phyloP scores from a whole-genome alignment of 2,113 vertebrate genomes.

The Ranitomeya imitator region DNA sequence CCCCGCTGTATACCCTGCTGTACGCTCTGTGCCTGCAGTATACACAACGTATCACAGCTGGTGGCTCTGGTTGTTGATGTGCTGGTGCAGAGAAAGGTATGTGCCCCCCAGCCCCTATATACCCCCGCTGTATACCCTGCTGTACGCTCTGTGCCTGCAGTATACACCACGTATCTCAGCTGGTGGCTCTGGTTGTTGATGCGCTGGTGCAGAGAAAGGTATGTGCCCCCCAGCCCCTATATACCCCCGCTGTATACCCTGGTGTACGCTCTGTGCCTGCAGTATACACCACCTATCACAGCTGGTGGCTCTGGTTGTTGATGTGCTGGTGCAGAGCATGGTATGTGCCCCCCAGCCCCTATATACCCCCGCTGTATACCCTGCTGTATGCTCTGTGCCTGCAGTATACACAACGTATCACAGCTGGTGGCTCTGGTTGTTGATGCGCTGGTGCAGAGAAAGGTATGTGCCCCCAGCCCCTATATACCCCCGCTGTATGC shows the following conservation, averaged over 20 bases:
- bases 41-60: neutral
- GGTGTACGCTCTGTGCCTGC: neutral
- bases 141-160: neutral
- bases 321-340: slow-evolving; percentile 83
- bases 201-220: slow-evolving; percentile 87
- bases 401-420: neutral
- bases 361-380: neutral
- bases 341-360: slow-evolving; percentile 63
- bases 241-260: neutral
- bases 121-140: neutral
- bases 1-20: neutral
- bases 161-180: neutral
- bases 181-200: too few species aligned
- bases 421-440: neutral
- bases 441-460: slow-evolving; percentile 78
- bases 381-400: neutral
- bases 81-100: slow-evolving; percentile 88
- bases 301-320: too few species aligned
- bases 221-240: neutral
- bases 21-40: neutral
- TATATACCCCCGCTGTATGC: neutral
- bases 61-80: too few species aligned
- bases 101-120: neutral
- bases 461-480: slow-evolving; percentile 71
- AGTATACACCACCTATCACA: neutral